Percentiles rank a stretch among this genome's conserved stretches.
Evolutionary conservation across 2,797 vertebrate species (phyloP).

Genomic region (Pygocentrus nattereri): DNA sequence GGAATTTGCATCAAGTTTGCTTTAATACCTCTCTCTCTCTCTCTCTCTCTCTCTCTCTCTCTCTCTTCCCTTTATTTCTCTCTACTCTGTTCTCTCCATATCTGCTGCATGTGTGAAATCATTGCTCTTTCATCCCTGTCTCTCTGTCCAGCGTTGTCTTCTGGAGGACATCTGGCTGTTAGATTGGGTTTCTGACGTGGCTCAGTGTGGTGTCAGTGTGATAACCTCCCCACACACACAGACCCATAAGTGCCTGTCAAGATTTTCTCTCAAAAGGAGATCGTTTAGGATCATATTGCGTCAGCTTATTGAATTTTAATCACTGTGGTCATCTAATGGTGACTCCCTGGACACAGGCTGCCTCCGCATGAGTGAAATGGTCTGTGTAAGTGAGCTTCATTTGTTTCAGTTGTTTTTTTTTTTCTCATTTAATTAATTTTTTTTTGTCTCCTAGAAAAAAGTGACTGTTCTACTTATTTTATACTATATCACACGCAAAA

Average conservation of each 20-base stretch:
- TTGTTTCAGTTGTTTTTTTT: not conserved
- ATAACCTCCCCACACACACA: conserved; percentile 32
- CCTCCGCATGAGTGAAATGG: conserved; percentile 5
- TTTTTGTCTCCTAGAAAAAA: too few species aligned
- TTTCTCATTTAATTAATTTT: too few species aligned
- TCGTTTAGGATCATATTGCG: conserved; percentile 23
- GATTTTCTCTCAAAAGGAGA: conserved; percentile 50
- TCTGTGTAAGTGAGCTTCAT: not conserved
- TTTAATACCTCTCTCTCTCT: too few species aligned
- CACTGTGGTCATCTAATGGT: conserved; percentile 31
- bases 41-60: too few species aligned
- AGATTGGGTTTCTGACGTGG: conserved; percentile 38
- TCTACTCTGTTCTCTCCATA: too few species aligned
- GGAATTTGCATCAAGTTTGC: too few species aligned
- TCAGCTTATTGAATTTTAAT: conserved; percentile 44
- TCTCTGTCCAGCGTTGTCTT: conserved; percentile 18
- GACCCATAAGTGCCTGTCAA: not conserved
- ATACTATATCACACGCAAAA: too few species aligned
- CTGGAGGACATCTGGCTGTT: conserved; percentile 35
- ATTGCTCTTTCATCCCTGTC: not conserved
- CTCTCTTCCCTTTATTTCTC: not conserved
- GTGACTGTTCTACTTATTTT: too few species aligned
- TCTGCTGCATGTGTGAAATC: too few species aligned
- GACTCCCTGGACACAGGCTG: conserved; percentile 4
- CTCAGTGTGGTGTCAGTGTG: conserved; percentile 35